Base-by-base conservation (phyloP, 2,888 invertebrate genomes). In the Campoplex nolae region DNA sequence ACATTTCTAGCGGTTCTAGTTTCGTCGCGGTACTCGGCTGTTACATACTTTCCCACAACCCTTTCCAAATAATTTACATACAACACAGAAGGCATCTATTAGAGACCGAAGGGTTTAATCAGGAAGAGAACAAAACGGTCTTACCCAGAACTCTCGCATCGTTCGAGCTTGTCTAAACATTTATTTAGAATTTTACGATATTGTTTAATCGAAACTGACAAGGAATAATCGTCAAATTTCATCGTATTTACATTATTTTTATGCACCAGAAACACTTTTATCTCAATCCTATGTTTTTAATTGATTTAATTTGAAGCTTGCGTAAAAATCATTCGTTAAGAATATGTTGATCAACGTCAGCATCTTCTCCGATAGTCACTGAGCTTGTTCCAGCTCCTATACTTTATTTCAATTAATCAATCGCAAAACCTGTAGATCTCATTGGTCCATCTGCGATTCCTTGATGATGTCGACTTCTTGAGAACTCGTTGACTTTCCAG, bases 51-150 rank as follows among this genome's bases (percentile, higher is more conserved):
- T 91, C 91, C 89, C 91, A 90, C 90, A 89, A 85, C 90, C 90
- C 88, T 90, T 89, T 68, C 42, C 45, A 62, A 56, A 73, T 88
- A 76, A 92, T 92, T 92, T 92, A 91, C 92, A 92, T 92, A 90
- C 85, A 54, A 71, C 80, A 35, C 32, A 51, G 13, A 54, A 28
- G 51, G 45, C 56, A 35, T 35, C 67, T 51, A 56, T 45, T 54
- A 78, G 84, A 78, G 78, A 65, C 70, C 78, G 62, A 70, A 81
- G 67, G 80, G 51, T 77, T 84, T 67, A 82, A 84, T 77, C 84
- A 70, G 74, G 23, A 81, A 54, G 70, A 84, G 65, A 68, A 62
- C 62, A 75, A 54, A 62, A 45, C 6, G 71, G 54, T 54, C 71
- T 73, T 76, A 68, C 76, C 58, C 70, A 51, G 45, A 48, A 38